These are phyloP conservation scores for Conistra vaccinii DNA, from an alignment of 2,888 invertebrate species.

Conservation along the genomic window DNA sequence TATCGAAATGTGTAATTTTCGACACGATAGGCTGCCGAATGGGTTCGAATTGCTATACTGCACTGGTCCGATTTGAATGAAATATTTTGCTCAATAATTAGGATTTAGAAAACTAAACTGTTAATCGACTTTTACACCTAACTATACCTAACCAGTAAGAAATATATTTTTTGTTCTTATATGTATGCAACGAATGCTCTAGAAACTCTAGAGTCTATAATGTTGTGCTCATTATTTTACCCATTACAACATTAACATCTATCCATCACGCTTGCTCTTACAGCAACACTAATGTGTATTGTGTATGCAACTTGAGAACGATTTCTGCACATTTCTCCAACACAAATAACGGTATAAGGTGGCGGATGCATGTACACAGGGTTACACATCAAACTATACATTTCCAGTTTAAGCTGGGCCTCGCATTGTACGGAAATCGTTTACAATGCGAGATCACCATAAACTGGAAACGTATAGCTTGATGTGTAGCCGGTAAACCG, in stretches of 20 bases:
- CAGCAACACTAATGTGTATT: conserved; percentile 20
- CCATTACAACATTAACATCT: conserved; percentile 22
- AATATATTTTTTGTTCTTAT: no score
- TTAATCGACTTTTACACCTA: not conserved
- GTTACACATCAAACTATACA: no score
- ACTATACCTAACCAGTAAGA: no score
- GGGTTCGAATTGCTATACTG: no score
- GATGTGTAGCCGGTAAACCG: no score
- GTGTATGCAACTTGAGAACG: conserved; percentile 35
- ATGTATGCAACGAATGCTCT: not conserved
- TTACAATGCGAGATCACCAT: no score
- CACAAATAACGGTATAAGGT: conserved; percentile 33
- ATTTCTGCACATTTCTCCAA: conserved; percentile 39
- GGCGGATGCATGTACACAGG: conserved; percentile 12
- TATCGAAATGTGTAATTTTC: no score
- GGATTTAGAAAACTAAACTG: not conserved
- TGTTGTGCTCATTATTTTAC: not conserved
- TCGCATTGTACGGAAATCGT: no score
- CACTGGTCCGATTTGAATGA: not conserved
- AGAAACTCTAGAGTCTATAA: not conserved
- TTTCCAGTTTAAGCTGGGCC: no score
- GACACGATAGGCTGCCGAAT: no score
- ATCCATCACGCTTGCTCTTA: conserved; percentile 31
- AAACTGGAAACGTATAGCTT: no score
- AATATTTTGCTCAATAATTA: not conserved